Evolutionary conservation across 2,113 vertebrate genomes (phyloP), one percentile per base, ranked within the genome.

Genomic region (Megaceryle torquata): DNA sequence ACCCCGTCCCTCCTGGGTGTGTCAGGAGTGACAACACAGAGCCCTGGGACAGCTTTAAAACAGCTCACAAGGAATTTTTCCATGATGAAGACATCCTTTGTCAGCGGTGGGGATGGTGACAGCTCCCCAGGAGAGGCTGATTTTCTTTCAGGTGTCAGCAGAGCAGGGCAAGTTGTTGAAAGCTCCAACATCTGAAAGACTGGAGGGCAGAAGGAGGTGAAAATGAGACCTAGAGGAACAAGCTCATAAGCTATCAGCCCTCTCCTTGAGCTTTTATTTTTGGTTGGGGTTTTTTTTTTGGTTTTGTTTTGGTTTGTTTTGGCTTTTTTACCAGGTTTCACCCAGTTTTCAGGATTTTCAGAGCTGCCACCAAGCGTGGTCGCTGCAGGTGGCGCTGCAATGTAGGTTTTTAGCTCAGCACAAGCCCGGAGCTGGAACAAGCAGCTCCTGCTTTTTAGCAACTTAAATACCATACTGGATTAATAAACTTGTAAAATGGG

Each of bases 361-460:
- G 70, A 35, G 93, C 75, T 94, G 97, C 72, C 90, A 95, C 82
- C 96, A 94, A 94, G 96, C 92, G 50, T 81, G 72, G 96, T 31
- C 64, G 84, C 98, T 98, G 98, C 94, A 98, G 98, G 97, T 98
- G 98, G 98, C 97, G 96, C 98, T 97, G 97, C 96, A 83, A 98
- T 80, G 96, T 98, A 96, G 98, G 96, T 87, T 98, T 98, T 98
- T 91, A 97, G 97, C 95, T 37, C 48, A 19, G n/a, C 68, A 37
- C 3, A 13, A 79, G 29, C 91, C 39, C 37, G 11, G 63, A 61
- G 85, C 90, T 33, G 37, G 15, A 82, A 33, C 53, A 8, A 92
- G 88, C 63, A 54, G 96, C 96, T 48, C 96, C 57, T 88, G 95
- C 83, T 97, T 92, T 90, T 82, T 71, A 95, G 96, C 94, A 35